phyloP scores from a whole-genome alignment of 1,140 invertebrate species.

The Temnothorax longispinosus region DNA sequence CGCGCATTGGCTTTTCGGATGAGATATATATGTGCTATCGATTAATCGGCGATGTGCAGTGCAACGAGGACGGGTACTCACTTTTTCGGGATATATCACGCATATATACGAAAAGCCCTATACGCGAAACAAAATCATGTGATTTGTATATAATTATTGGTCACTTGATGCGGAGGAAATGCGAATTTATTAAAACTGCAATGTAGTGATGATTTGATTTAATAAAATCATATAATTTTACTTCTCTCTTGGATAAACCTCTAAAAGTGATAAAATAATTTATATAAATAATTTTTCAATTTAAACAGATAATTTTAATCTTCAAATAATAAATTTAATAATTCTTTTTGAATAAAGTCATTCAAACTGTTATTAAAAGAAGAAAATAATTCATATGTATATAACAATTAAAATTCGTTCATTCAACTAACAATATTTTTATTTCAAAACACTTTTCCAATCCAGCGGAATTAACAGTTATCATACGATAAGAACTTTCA shows the following conservation, averaged over 20 bases:
- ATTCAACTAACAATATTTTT: background rate
- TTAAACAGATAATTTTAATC: background rate
- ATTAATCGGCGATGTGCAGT: conserved; percentile 16
- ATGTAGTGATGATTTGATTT: no score
- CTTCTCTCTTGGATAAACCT: background rate
- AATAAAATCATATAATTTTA: background rate
- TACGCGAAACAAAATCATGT: background rate
- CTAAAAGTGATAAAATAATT: background rate
- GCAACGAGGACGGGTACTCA: background rate
- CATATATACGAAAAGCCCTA: background rate
- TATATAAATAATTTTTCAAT: background rate
- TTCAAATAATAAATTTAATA: conserved; percentile 10
- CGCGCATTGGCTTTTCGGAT: conserved; percentile 30
- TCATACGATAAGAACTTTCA: background rate
- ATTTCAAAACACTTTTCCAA: background rate
- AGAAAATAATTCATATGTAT: background rate
- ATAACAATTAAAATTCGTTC: background rate
- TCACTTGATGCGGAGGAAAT: no score
- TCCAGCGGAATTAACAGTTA: background rate
- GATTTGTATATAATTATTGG: background rate
- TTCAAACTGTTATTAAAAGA: background rate
- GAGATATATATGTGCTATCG: conserved; percentile 30
- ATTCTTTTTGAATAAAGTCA: background rate
- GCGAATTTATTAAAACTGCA: background rate
- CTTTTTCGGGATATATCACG: background rate